Percentiles rank a stretch among this genome's conserved stretches.
phyloP scores from a whole-genome alignment of 2,113 vertebrate genomes.

The Cebus imitator region DNA sequence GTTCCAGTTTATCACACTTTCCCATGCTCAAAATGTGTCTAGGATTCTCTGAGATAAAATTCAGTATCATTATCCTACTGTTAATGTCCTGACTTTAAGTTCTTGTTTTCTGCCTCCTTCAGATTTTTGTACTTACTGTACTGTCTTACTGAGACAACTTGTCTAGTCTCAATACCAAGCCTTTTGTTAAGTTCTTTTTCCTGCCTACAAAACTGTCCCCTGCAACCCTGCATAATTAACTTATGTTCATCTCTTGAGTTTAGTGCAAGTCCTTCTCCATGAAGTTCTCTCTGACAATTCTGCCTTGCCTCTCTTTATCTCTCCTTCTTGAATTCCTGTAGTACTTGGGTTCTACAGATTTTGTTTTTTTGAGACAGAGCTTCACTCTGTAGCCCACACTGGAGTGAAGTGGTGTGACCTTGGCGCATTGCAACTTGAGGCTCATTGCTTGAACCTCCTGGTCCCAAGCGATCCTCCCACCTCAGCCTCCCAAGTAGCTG shows the following conservation, averaged over 20 bases:
- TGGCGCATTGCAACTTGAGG: no score
- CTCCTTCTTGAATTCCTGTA: conserved; percentile 20
- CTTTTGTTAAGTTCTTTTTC: background rate
- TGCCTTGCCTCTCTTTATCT: background rate
- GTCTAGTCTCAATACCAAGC: background rate
- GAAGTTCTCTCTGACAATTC: background rate
- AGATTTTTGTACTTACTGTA: background rate
- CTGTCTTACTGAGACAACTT: background rate
- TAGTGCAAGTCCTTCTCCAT: background rate
- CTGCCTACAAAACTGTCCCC: background rate
- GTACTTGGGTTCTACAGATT: background rate
- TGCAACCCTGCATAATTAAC: background rate
- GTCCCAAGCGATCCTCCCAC: no score
- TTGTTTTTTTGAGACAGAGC: background rate
- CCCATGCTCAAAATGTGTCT: background rate
- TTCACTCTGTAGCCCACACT: no score
- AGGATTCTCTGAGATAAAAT: background rate
- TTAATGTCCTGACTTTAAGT: background rate
- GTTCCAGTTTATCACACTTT: background rate
- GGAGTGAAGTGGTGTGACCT: no score
- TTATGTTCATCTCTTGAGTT: background rate
- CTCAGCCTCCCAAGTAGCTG: no score
- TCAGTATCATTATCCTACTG: background rate
- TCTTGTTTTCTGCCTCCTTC: background rate
- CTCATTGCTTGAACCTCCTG: no score